These are phyloP conservation scores for Lagodon rhomboides DNA, from an alignment of 2,797 vertebrate genomes.

Conservation along the genomic window DNA sequence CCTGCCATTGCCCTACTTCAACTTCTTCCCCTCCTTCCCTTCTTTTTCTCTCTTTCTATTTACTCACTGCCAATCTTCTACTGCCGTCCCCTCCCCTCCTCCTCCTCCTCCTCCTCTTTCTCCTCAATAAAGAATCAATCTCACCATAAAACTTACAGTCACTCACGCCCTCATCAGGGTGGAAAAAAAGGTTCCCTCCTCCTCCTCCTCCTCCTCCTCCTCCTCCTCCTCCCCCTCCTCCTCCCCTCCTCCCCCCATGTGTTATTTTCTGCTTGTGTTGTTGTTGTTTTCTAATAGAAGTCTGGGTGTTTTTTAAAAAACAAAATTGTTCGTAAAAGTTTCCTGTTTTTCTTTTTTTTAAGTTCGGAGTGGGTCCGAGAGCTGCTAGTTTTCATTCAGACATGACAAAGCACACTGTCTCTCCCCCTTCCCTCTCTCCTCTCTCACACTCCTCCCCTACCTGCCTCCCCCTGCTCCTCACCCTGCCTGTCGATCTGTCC, in stretches of 20 bases:
- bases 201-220: background rate
- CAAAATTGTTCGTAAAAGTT: conserved; percentile 55
- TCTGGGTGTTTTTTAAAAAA: conserved; percentile 67
- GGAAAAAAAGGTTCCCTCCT: conserved; percentile 44
- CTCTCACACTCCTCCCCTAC: conserved; percentile 11
- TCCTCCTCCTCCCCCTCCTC: background rate
- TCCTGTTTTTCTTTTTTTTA: conserved; percentile 43
- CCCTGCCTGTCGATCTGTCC: conserved; percentile 61
- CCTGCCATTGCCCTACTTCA: conserved; percentile 6
- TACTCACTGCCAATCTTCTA: conserved; percentile 65
- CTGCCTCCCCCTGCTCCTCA: background rate
- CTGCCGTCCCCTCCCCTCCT: conserved; percentile 34
- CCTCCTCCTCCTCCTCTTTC: background rate
- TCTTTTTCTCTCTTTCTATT: conserved; percentile 29
- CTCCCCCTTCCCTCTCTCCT: conserved; percentile 14
- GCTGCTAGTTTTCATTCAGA: conserved; percentile 78
- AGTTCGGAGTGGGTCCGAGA: conserved; percentile 72
- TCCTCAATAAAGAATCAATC: conserved; percentile 42
- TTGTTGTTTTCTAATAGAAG: conserved; percentile 71
- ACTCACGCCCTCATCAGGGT: conserved; percentile 34
- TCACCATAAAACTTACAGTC: conserved; percentile 44
- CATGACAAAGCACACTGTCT: conserved; percentile 82
- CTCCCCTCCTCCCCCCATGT: background rate
- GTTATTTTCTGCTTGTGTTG: conserved; percentile 61
- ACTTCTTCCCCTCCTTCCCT: background rate